These are phyloP conservation scores for Himalopsyche anomala DNA, from an alignment of 2,888 invertebrate genomes.

Conservation along the genomic window DNA sequence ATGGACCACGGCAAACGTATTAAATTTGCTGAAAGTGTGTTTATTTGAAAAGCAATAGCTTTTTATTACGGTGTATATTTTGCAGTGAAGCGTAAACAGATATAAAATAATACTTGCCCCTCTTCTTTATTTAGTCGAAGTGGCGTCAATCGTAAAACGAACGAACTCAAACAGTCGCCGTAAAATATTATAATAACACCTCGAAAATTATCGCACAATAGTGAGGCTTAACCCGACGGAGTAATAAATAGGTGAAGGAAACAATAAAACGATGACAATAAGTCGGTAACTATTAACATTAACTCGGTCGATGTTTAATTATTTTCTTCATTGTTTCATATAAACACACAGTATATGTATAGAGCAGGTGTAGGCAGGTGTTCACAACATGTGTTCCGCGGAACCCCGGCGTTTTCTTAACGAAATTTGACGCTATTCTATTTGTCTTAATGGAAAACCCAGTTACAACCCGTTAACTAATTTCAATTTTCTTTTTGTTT, in stretches of 20 bases:
- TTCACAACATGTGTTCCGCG: neutral
- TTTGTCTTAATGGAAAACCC: too few species aligned
- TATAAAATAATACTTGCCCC: neutral
- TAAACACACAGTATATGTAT: too few species aligned
- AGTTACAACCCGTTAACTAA: neutral
- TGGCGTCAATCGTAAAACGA: neutral
- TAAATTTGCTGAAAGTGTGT: neutral
- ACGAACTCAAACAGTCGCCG: neutral
- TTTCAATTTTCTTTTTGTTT: slow-evolving; percentile 65
- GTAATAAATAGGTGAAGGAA: slow-evolving; percentile 1
- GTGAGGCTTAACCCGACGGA: slow-evolving; percentile 1
- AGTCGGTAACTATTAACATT: too few species aligned
- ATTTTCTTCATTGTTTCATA: too few species aligned
- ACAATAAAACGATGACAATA: neutral
- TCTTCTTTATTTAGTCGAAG: slow-evolving; percentile 1
- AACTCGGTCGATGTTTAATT: too few species aligned
- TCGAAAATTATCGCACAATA: neutral
- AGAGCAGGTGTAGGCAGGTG: too few species aligned
- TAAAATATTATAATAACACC: slow-evolving; percentile 1
- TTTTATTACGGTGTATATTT: slow-evolving; percentile 3
- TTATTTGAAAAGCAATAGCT: slow-evolving; percentile 8
- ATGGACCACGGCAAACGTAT: neutral
- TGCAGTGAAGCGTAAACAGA: slow-evolving; percentile 20
- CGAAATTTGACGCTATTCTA: too few species aligned
- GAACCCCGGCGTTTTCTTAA: too few species aligned